Conservation (phyloP, 2,113 vertebrate genomes). For the Embiotoca jacksoni region DNA sequence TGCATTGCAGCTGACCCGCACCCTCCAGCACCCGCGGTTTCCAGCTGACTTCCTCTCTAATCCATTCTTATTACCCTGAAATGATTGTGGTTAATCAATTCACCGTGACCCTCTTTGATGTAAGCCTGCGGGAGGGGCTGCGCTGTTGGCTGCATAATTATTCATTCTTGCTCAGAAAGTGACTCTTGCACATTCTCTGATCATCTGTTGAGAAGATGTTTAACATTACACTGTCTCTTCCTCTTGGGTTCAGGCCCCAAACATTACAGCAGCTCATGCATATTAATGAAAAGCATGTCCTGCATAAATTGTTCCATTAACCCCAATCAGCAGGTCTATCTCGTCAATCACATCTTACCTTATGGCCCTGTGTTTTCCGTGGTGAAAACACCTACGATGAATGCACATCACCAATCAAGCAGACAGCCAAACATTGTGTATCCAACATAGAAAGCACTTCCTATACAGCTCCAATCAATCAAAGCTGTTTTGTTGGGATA, state of each 20-base stretch:
- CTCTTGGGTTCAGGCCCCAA: conserved; percentile 63
- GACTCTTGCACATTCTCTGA: conserved; percentile 60
- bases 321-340: conserved; percentile 75
- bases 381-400: conserved; percentile 27
- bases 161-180: conserved; percentile 67
- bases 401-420: conserved; percentile 58
- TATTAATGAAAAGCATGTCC: conserved; percentile 78
- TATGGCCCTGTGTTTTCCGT: conserved; percentile 29
- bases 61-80: conserved; percentile 72
- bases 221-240: conserved; percentile 65
- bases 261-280: conserved; percentile 72
- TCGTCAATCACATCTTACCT: conserved; percentile 57
- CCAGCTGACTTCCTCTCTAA: conserved; percentile 57
- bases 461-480: conserved; percentile 29
- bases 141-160: conserved; percentile 69
- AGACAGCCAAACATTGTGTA: conserved; percentile 31
- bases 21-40: conserved; percentile 20
- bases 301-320: conserved; percentile 81
- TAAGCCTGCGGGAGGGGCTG: conserved; percentile 64
- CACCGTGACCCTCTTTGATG: conserved; percentile 69
- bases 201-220: conserved; percentile 75
- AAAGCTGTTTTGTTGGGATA: conserved; percentile 15
- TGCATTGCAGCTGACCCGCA: background rate
- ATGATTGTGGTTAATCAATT: conserved; percentile 76
- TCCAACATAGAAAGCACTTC: conserved; percentile 11